phyloP scores from a whole-genome alignment of 2,888 invertebrate species.

The Folsomia manolachei region DNA sequence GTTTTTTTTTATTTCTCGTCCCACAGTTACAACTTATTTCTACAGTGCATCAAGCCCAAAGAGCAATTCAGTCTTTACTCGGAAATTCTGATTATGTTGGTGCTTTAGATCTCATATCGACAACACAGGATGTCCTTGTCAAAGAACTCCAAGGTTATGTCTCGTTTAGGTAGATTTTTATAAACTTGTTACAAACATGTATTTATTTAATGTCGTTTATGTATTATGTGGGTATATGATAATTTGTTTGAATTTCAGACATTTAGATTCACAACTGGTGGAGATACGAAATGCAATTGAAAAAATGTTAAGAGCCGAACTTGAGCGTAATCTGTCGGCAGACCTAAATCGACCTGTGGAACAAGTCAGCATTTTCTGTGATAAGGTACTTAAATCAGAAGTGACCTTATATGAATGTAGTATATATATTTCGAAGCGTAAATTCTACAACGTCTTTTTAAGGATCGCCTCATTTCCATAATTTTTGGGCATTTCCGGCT shows the following conservation, averaged over 20 bases:
- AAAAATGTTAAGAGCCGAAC: conserved; percentile 94
- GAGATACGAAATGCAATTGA: conserved; percentile 95
- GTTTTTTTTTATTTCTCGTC: conserved; percentile 13
- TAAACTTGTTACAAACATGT: not conserved
- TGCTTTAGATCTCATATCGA: conserved; percentile 92
- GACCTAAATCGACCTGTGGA: conserved; percentile 82
- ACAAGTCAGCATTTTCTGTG: conserved; percentile 63
- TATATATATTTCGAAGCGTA: too few relatives aligned
- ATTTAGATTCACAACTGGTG: conserved; percentile 88
- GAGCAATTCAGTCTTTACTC: conserved; percentile 88
- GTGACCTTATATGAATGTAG: not conserved
- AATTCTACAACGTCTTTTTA: conserved; percentile 26
- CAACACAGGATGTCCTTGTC: conserved; percentile 79
- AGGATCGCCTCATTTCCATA: conserved; percentile 57
- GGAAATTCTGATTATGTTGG: conserved; percentile 96
- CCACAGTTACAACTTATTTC: conserved; percentile 78
- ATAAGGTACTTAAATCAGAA: conserved; percentile 60
- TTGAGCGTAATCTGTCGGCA: conserved; percentile 82
- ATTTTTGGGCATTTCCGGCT: conserved; percentile 57
- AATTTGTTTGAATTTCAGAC: conserved; percentile 62
- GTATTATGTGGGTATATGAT: not conserved
- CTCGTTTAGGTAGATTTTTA: conserved; percentile 68
- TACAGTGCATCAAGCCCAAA: conserved; percentile 95
- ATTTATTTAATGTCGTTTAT: not conserved
- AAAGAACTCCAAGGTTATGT: conserved; percentile 88